Base-by-base conservation (phyloP, 1,140 invertebrate genomes). In the Drosophila equinoxialis region DNA sequence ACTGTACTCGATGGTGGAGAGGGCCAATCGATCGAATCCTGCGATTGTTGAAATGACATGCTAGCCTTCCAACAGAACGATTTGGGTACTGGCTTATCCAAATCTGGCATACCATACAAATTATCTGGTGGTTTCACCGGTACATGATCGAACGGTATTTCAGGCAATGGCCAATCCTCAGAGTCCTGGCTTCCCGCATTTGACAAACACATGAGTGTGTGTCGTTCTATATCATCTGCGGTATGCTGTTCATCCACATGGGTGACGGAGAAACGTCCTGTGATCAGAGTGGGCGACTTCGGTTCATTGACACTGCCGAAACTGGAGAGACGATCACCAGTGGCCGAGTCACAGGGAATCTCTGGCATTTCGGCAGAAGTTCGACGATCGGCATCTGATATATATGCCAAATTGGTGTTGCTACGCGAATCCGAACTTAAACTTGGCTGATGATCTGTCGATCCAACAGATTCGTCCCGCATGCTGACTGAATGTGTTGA, bases 391-490 rank as follows among this genome's bases (percentile, higher is more conserved):
- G 94, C 93, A 83, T 96, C 96, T 1, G 96, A 96, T 72, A 96
- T 95, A 65, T 95, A 95, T n/a, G 94, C 94, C 62, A 94, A 91
- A 86, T 95, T 95, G 6, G 94, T 94, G 74, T 95, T 94, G 79
- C 94, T 95, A 0, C 96, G 95, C 3, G 96, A 96, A 92, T 96
- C 96, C 0, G 96, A 97, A 75, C 96, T 97, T 8, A 97, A 91
- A 87, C 96, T 97, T n/a, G 95, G 95, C 91, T 97, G 96, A 90
- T 96, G 95, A 90, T 97, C 96, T 86, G 96, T 97, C 0, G 96
- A 97, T 65, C 95, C 95, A 13, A 96, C 92, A 1, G 96, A 97
- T 87, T 97, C 96, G 83, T 97, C 96, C 76, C 96, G 96, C 60
- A 96, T 93, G 91, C 96, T 97, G 48, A 96, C 95, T 6, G 96